Conservation (phyloP, 1,140 invertebrate species). For the Phthorimaea operculella region DNA sequence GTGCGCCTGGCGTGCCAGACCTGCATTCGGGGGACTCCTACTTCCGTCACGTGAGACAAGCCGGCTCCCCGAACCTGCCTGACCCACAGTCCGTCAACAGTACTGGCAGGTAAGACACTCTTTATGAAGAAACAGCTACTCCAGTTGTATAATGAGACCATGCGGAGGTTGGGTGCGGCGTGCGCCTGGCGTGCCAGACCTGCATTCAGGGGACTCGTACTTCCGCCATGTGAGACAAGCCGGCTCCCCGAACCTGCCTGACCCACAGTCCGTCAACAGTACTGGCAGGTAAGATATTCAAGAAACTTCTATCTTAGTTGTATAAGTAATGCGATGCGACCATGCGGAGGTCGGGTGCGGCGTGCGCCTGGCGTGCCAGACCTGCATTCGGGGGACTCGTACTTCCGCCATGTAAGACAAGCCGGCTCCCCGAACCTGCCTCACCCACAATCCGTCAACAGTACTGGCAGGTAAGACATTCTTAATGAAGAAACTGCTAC, state of each 20-base stretch:
- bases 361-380: conserved; percentile 66
- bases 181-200: conserved; percentile 67
- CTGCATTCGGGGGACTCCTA: conserved; percentile 59
- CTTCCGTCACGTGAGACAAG: conserved; percentile 46
- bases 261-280: no score
- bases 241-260: no score
- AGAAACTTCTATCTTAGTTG: no score
- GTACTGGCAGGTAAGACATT: conserved; percentile 35
- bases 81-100: conserved; percentile 38
- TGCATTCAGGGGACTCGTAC: conserved; percentile 45
- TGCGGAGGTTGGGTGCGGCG: no score
- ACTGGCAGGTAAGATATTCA: no score
- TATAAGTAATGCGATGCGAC: no score
- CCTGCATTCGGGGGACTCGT: conserved; percentile 59
- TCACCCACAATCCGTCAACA: conserved; percentile 36
- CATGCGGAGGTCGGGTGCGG: conserved; percentile 64
- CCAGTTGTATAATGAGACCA: no score
- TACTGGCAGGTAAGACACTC: conserved; percentile 34
- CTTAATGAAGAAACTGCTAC: no score
- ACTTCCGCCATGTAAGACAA: conserved; percentile 47
- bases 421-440: conserved; percentile 35
- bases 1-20: conserved; percentile 66
- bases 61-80: conserved; percentile 33
- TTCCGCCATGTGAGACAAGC: no score
- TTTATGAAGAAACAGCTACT: no score